phyloP scores from a whole-genome alignment of 2,113 vertebrate species.

The Rhinogobius similis region DNA sequence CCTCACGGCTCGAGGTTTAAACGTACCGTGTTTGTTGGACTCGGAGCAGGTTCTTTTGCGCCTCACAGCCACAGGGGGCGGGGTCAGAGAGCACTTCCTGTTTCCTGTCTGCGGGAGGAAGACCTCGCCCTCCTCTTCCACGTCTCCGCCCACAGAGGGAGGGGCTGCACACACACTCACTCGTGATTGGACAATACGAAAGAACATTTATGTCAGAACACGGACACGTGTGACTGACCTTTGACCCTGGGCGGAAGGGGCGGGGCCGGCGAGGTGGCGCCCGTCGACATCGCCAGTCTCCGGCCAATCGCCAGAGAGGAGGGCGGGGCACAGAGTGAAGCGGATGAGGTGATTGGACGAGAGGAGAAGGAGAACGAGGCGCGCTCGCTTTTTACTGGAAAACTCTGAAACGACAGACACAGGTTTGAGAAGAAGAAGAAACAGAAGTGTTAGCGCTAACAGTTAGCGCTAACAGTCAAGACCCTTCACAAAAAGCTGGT shows the following conservation, averaged over 20 bases:
- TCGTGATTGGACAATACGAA: not conserved
- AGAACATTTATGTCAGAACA: not conserved
- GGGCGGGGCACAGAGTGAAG: slow-evolving; percentile 46
- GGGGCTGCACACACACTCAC: slow-evolving; percentile 29
- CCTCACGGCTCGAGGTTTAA: too few species aligned
- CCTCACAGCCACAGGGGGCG: slow-evolving; percentile 40
- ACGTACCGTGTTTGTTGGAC: slow-evolving; percentile 58
- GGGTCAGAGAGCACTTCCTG: slow-evolving; percentile 41
- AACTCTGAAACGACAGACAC: not conserved
- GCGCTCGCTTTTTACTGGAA: not conserved
- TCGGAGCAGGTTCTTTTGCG: slow-evolving; percentile 67
- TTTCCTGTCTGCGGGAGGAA: slow-evolving; percentile 54
- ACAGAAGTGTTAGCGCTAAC: too few species aligned
- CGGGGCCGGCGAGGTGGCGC: slow-evolving; percentile 64
- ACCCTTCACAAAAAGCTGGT: too few species aligned
- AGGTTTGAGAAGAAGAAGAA: too few species aligned
- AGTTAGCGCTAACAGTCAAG: too few species aligned
- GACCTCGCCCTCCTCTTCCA: slow-evolving; percentile 56
- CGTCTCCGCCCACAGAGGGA: slow-evolving; percentile 34
- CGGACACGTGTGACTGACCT: slow-evolving; percentile 33
- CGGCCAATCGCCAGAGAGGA: slow-evolving; percentile 27
- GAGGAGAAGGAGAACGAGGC: slow-evolving; percentile 1
- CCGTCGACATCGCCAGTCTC: slow-evolving; percentile 29
- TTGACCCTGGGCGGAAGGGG: slow-evolving; percentile 66
- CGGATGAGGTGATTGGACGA: not conserved